Evolutionary conservation across 2,797 vertebrate species (phyloP).

Genomic region (Lutjanus argentimaculatus): DNA sequence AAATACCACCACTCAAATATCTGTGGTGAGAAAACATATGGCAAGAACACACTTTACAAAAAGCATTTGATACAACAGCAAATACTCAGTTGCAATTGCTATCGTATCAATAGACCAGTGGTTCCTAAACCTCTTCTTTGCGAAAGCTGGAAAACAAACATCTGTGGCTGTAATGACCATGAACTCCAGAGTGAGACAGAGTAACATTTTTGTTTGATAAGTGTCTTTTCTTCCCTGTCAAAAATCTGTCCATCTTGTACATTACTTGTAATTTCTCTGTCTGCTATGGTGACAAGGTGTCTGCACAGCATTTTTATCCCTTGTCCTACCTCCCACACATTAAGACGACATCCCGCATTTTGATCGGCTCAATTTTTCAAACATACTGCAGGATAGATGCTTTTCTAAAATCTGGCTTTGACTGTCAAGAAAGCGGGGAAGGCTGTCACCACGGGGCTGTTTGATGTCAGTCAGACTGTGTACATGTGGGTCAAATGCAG

Average conservation of each 20-base stretch:
- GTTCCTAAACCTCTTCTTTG: not conserved
- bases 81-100: not conserved
- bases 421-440: too few species aligned
- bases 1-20: slow-evolving; percentile 99
- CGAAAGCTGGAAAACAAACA: not conserved
- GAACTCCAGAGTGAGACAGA: not conserved
- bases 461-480: too few species aligned
- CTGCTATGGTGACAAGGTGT: too few species aligned
- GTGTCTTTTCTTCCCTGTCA: not conserved
- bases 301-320: too few species aligned
- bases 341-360: too few species aligned
- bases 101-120: not conserved
- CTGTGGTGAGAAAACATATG: slow-evolving; percentile 73
- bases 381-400: too few species aligned
- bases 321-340: too few species aligned
- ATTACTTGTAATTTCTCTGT: not conserved
- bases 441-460: too few species aligned
- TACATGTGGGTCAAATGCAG: too few species aligned
- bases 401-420: too few species aligned
- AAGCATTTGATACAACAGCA: not conserved
- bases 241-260: not conserved
- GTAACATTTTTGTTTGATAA: not conserved
- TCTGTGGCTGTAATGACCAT: not conserved
- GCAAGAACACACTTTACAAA: slow-evolving; percentile 14
- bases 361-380: too few species aligned